These are phyloP conservation scores for Urocynchramus pylzowi DNA, from an alignment of 2,113 vertebrate species.

Conservation along the genomic window DNA sequence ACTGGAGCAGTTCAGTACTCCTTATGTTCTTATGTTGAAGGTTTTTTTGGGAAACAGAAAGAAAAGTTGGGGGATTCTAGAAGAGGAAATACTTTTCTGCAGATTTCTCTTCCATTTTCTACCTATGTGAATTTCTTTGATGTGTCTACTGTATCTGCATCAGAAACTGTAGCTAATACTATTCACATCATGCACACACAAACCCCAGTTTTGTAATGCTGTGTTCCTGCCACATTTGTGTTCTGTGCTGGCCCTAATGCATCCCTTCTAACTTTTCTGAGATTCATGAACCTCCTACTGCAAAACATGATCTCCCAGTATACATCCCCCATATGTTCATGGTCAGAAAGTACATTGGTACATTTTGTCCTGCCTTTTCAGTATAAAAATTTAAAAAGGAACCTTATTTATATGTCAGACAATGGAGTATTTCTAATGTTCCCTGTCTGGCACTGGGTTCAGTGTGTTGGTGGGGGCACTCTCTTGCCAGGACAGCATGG, in stretches of 20 bases:
- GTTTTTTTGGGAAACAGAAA: not conserved
- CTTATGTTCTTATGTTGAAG: not conserved
- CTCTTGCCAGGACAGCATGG: not conserved
- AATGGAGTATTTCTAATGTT: not conserved
- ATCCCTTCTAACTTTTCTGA: not conserved
- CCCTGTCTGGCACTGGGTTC: not conserved
- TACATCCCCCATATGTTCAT: not conserved
- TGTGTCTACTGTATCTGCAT: rapidly evolving
- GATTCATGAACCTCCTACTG: not conserved
- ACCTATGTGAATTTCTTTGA: not conserved
- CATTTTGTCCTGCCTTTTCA: not conserved
- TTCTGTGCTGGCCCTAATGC: not conserved
- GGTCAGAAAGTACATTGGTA: not conserved
- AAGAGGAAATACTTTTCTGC: not conserved
- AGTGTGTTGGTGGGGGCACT: not conserved
- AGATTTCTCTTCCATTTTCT: not conserved
- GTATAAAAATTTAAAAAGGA: not conserved
- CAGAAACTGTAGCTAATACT: not conserved
- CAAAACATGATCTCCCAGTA: not conserved
- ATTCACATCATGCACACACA: not conserved
- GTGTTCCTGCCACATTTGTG: not conserved
- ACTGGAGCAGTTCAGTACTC: not conserved
- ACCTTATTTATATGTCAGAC: not conserved
- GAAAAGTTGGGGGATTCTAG: not conserved
- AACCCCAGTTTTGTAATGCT: not conserved